Conservation (phyloP, 2,888 invertebrate species). For the Drosophila anceps region DNA sequence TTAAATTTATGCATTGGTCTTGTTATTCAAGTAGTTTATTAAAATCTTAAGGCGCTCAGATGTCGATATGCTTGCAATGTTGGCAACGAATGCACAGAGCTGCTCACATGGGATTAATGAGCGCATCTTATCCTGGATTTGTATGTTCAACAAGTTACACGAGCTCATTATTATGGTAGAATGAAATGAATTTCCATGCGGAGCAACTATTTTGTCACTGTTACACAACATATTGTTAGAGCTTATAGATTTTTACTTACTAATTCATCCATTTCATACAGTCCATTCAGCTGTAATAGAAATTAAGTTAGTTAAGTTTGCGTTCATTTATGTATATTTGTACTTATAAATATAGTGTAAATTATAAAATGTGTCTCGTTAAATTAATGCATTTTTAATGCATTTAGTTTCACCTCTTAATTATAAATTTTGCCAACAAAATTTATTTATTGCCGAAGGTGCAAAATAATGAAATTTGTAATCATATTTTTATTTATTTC, state of each 20-base stretch:
- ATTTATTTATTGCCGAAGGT: neutral
- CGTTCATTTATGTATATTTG: neutral
- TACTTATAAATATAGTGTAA: neutral
- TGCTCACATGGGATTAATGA: constrained; percentile 2
- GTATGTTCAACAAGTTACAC: neutral
- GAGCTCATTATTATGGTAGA: neutral
- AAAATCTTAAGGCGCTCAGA: neutral
- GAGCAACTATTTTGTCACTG: neutral
- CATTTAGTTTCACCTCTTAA: neutral
- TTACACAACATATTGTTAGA: neutral
- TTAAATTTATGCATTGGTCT: constrained; percentile 6
- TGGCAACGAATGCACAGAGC: neutral
- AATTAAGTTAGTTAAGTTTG: neutral
- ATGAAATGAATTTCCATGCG: neutral
- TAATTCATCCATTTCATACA: constrained; percentile 51
- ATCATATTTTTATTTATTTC: neutral
- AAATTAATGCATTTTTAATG: neutral
- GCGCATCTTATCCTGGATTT: constrained; percentile 13
- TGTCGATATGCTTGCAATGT: neutral
- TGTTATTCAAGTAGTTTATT: neutral
- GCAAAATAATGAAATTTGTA: neutral
- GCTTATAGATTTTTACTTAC: constrained; percentile 48
- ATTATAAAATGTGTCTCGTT: neutral
- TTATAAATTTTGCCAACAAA: neutral
- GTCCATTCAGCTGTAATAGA: constrained; percentile 53